Base-by-base conservation (phyloP, 2,113 vertebrate genomes). In the Rhinopomastus cyanomelas region DNA sequence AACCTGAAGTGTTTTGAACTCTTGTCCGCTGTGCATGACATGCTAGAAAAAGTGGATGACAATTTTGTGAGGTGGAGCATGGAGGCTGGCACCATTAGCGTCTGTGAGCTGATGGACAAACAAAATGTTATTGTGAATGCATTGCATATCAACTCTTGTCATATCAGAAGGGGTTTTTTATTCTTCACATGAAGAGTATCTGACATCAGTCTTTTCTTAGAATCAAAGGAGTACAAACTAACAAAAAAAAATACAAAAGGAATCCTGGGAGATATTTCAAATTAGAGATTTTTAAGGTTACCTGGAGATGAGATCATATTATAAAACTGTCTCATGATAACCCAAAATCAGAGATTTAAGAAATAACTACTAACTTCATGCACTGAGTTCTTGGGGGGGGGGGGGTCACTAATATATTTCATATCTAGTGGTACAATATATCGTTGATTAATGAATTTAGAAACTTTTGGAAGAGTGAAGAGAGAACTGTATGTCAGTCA, bases 1-100 rank as follows among this genome's bases (percentile, higher is more conserved):
- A 85, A 91, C 85, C 27, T 75, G 83, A 93, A 91, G 75, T 29
- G 15, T 59, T 77, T 79, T 96, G 90, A 95, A 69, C 85, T 94
- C 83, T 89, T 93, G 11, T 9, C 83, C 26, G 25, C 7, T 42
- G 20, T 75, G 39, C 15, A 66, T 85, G 78, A 81, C 27, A 64
- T 82, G 73, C 69, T 55, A 90, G 85, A 85, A 32, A 69, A 48
- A 23, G 39, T 42, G n/a, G 55, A 71, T 90, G 81, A 59, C 67
- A 94, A 51, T 94, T 94, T 73, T 83, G 27, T 67, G 76, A 91
- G 56, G 32, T 12, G 87, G 81, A 93, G 29, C 37, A 46, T 37
- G 53, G 53, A 94, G 59, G 11, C 36, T 92, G 78, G 20, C 46
- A 65, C 14, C 62, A 6, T n/a, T 52, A 57, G n/a, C 23, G 6